phyloP scores from a whole-genome alignment of 2,797 vertebrate species.

The Siniperca obscura region DNA sequence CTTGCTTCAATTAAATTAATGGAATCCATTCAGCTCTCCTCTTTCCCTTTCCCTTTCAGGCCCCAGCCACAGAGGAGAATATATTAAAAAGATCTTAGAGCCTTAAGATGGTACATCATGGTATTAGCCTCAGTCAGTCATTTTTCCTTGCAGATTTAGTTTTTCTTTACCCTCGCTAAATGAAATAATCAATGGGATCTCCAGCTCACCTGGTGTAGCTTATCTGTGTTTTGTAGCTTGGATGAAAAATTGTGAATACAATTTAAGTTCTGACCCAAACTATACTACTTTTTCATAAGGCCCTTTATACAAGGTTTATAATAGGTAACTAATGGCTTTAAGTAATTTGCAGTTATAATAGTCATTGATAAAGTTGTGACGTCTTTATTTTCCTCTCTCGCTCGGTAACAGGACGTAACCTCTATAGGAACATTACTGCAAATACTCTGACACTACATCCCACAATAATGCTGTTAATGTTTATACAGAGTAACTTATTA shows the following conservation, averaged over 20 bases:
- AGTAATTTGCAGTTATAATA: too few species aligned
- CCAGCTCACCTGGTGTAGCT: conserved; percentile 83
- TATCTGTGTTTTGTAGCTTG: conserved; percentile 59
- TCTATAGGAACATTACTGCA: not conserved
- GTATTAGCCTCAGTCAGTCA: conserved; percentile 91
- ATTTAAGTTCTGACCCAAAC: conserved; percentile 76
- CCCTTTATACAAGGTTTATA: not conserved
- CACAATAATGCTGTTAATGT: too few species aligned
- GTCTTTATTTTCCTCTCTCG: not conserved
- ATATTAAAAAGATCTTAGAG: conserved; percentile 99
- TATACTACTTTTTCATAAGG: not conserved
- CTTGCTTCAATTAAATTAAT: conserved; percentile 99
- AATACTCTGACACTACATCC: not conserved
- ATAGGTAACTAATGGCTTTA: not conserved
- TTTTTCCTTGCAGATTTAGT: conserved; percentile 78
- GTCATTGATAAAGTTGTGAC: too few species aligned
- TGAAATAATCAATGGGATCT: conserved; percentile 93
- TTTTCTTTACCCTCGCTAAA: conserved; percentile 81
- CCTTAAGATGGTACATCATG: conserved; percentile 96
- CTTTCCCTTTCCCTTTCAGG: conserved; percentile 92
- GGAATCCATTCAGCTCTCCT: conserved; percentile 96
- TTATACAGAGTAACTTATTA: too few species aligned
- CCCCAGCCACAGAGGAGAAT: conserved; percentile 88
- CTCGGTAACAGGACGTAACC: not conserved
- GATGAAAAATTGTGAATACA: conserved; percentile 59